A percentile compares a stretch with the other conserved stretches of the same genome.
Evolutionary conservation across 2,888 invertebrate species (phyloP).

Genomic region (Drosophila macrospina): DNA sequence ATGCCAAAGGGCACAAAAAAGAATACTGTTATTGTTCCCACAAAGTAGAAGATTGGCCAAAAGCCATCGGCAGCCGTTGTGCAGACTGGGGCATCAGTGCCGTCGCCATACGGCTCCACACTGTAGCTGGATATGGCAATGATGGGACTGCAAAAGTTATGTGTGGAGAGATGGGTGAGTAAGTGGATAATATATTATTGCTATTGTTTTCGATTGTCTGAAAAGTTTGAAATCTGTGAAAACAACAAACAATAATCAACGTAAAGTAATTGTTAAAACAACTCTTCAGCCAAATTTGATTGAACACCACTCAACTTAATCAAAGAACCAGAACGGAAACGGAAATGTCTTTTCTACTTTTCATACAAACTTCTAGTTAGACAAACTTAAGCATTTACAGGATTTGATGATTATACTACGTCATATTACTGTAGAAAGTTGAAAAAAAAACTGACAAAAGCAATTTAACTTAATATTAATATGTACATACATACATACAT

Average conservation of each 20-base stretch:
- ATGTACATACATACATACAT: slow-evolving; percentile 19
- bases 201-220: slow-evolving; percentile 56
- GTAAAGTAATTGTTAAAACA: slow-evolving; percentile 59
- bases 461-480: slow-evolving; percentile 39
- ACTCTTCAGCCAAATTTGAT: slow-evolving; percentile 50
- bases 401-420: slow-evolving; percentile 22
- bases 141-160: slow-evolving; percentile 90
- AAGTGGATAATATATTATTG: slow-evolving; percentile 26
- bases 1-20: slow-evolving; percentile 94
- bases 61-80: slow-evolving; percentile 91
- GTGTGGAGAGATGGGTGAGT: slow-evolving; percentile 10
- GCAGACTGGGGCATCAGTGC: slow-evolving; percentile 90
- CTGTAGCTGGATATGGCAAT: slow-evolving; percentile 92
- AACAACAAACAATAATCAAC: slow-evolving; percentile 41
- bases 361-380: slow-evolving; percentile 17
- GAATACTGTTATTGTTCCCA: slow-evolving; percentile 92
- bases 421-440: slow-evolving; percentile 24
- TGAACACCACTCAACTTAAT: slow-evolving; percentile 69
- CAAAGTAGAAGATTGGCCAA: slow-evolving; percentile 93
- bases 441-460: slow-evolving; percentile 18
- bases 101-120: slow-evolving; percentile 90
- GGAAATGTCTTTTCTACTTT: slow-evolving; percentile 60
- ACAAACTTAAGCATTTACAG: slow-evolving; percentile 12
- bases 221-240: slow-evolving; percentile 53
- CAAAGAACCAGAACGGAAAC: slow-evolving; percentile 67